A percentile compares a stretch with the other conserved stretches of the same genome.
phyloP scores from a whole-genome alignment of 2,113 vertebrate genomes.

The Nothocercus julius region DNA sequence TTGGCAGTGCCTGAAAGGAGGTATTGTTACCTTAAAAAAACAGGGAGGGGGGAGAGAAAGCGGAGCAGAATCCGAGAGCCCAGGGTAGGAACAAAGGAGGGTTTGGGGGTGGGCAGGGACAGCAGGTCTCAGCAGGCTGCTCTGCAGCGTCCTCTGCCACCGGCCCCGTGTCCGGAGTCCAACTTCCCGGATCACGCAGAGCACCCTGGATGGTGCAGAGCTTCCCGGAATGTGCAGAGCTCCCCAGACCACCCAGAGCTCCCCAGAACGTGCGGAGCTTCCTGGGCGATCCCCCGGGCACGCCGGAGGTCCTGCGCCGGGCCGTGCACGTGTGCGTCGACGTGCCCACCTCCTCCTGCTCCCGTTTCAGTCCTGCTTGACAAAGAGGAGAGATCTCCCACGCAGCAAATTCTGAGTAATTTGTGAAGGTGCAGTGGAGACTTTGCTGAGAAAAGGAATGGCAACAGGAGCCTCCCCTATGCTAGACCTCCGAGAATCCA shows the following conservation, averaged over 20 bases:
- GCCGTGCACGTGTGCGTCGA: too few relatives aligned
- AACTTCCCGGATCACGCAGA: too few relatives aligned
- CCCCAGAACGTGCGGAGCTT: too few relatives aligned
- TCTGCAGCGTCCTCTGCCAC: too few relatives aligned
- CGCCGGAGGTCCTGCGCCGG: too few relatives aligned
- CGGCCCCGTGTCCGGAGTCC: too few relatives aligned
- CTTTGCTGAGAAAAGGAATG: rapidly evolving
- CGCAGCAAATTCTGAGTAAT: rapidly evolving
- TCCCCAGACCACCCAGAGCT: too few relatives aligned
- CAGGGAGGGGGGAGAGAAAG: too few relatives aligned
- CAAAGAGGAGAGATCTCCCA: not conserved
- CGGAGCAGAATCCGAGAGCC: not conserved
- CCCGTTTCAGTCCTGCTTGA: rapidly evolving
- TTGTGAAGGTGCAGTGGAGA: not conserved
- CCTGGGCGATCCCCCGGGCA: too few relatives aligned
- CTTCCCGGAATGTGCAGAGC: too few relatives aligned
- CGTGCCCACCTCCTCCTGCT: not conserved
- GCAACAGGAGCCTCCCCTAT: rapidly evolving
- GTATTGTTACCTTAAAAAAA: slow-evolving; percentile 71
- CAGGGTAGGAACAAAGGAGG: slow-evolving; percentile 73
- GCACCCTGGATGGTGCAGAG: too few relatives aligned
- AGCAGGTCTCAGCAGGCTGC: too few relatives aligned
- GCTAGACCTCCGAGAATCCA: not conserved
- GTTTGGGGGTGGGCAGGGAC: not conserved
- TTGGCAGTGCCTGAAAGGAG: slow-evolving; percentile 77